phyloP scores from a whole-genome alignment of 2,888 invertebrate genomes.

The Tiliacea citrago region DNA sequence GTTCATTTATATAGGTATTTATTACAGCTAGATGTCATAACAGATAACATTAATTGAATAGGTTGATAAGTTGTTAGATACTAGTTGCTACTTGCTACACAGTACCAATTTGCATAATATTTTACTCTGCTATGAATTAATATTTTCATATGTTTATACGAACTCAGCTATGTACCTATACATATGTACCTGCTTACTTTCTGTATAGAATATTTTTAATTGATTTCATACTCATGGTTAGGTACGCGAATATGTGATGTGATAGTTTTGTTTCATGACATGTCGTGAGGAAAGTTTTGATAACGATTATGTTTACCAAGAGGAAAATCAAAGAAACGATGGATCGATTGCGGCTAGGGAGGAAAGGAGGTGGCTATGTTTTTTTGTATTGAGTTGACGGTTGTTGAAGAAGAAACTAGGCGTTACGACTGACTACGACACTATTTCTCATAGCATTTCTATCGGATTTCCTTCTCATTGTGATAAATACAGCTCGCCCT shows the following conservation, averaged over 20 bases:
- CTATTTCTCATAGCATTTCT: not conserved
- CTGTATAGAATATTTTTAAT: not conserved
- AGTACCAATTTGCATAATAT: conserved; percentile 5
- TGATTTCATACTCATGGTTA: not conserved
- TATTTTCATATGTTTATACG: not conserved
- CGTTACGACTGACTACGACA: not conserved
- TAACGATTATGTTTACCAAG: not conserved
- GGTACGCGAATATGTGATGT: not conserved
- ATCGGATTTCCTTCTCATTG: not conserved
- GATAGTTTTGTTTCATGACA: not conserved
- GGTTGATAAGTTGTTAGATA: conserved; percentile 16
- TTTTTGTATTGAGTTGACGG: not conserved
- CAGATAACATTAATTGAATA: conserved; percentile 25
- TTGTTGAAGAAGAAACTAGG: not conserved
- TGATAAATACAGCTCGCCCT: not conserved
- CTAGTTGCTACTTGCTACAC: not conserved
- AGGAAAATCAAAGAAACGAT: not conserved
- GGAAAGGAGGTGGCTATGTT: not conserved
- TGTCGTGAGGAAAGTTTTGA: not conserved
- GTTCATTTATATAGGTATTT: not conserved
- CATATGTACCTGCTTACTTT: not conserved
- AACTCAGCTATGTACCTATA: not conserved
- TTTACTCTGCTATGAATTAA: not conserved
- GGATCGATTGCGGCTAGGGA: not conserved
- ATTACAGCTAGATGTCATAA: conserved; percentile 21